Conservation (phyloP, 2,888 invertebrate species). For the Xanthostigma xanthostigma region DNA sequence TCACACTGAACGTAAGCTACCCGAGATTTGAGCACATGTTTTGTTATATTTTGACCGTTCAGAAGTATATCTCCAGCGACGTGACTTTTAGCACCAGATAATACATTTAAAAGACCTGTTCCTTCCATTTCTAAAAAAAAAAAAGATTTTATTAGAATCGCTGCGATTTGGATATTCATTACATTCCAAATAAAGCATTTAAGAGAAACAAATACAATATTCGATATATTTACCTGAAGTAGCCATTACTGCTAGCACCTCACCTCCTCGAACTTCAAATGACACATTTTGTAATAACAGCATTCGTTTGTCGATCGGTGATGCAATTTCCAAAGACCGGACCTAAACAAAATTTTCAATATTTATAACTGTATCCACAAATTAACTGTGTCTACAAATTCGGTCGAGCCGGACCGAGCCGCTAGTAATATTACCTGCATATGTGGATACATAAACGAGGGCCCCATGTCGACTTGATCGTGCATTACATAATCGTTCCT, state of each 20-base stretch:
- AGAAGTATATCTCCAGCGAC: constrained; percentile 64
- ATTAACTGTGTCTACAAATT: too few relatives aligned
- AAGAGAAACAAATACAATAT: constrained; percentile 1
- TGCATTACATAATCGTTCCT: constrained; percentile 40
- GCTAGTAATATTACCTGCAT: constrained; percentile 34
- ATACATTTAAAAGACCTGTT: constrained; percentile 66
- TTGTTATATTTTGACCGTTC: constrained; percentile 71
- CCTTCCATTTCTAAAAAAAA: constrained; percentile 54
- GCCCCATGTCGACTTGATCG: constrained; percentile 34
- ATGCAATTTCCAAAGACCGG: constrained; percentile 46
- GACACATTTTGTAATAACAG: constrained; percentile 59
- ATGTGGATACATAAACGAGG: constrained; percentile 40
- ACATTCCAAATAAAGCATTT: constrained; percentile 1
- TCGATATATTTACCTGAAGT: constrained; percentile 37
- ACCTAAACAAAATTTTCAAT: constrained; percentile 28
- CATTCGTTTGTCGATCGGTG: constrained; percentile 36
- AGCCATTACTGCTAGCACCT: constrained; percentile 79
- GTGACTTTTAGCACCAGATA: constrained; percentile 54
- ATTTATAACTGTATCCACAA: too few relatives aligned
- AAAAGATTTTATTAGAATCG: background rate
- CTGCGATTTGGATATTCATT: background rate
- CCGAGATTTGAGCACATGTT: constrained; percentile 50
- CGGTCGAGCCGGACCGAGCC: too few relatives aligned
- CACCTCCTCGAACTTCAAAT: constrained; percentile 81
- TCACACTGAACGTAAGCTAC: constrained; percentile 64